phyloP scores from a whole-genome alignment of 1,140 invertebrate species.

The Drosophila busckii region DNA sequence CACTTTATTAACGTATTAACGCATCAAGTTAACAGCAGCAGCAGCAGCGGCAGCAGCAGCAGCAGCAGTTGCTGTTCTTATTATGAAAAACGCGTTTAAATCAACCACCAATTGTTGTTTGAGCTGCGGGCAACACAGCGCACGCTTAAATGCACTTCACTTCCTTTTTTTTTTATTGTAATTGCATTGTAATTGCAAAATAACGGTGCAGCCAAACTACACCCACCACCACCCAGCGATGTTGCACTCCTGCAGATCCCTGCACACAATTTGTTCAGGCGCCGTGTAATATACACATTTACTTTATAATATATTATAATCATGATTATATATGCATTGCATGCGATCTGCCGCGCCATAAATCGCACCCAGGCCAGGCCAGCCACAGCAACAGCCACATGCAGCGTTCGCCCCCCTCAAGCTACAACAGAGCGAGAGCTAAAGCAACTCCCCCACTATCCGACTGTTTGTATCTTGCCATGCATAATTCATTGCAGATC shows the following conservation, averaged over 20 bases:
- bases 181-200: constrained; percentile 71
- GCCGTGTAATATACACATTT: constrained; percentile 72
- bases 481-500: constrained; percentile 75
- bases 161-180: constrained; percentile 62
- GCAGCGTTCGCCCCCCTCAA: no score
- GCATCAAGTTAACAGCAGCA: constrained; percentile 42
- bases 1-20: constrained; percentile 78
- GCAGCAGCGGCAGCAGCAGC: not conserved
- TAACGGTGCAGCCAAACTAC: constrained; percentile 49
- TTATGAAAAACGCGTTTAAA: constrained; percentile 18
- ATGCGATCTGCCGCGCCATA: constrained; percentile 70
- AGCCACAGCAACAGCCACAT: no score
- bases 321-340: constrained; percentile 69
- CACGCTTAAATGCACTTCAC: constrained; percentile 68
- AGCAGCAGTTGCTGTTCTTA: constrained; percentile 19
- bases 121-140: constrained; percentile 16
- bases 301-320: constrained; percentile 69
- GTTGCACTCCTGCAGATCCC: not conserved
- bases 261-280: constrained; percentile 28
- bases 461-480: constrained; percentile 48
- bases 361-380: constrained; percentile 63
- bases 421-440: no score
- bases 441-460: constrained; percentile 35
- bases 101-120: constrained; percentile 27
- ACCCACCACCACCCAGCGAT: constrained; percentile 20